Evolutionary conservation across 2,113 vertebrate genomes (phyloP), one percentile per base, ranked within the genome.

Genomic region (Melanerpes formicivorus): DNA sequence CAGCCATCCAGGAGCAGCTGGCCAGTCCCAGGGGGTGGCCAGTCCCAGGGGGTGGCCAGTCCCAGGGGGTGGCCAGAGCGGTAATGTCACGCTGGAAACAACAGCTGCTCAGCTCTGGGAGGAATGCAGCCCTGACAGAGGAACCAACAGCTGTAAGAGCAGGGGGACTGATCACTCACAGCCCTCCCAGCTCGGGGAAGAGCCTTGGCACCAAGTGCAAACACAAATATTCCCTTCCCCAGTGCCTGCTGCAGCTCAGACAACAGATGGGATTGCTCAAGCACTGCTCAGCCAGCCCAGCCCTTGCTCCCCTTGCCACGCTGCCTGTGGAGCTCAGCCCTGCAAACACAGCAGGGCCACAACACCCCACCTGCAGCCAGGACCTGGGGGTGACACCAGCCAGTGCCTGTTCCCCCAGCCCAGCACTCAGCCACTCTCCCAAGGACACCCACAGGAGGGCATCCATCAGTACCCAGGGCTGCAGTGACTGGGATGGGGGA

Each of bases 251-350:
- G 78, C 32, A 18, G 85, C 93, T 90, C 94, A 79, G 89, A 95
- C 78, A 94, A 86, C 97, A 97, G 97, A 97, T 95, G 96, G 96
- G 91, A 96, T 37, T 92, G 91, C 95, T 97, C 89, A 96, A 70
- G 87, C 81, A 7, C 70, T 1, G 37, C 73, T 13, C 15, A 72
- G 56, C 5, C n/a, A 54, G 87, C 75, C 91, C 91, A 56, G 83
- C n/a, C 50, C 73, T 44, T 69, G 54, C 44, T 26, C 32, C 63
- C 50, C 92, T 27, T 40, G 85, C 87, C 84, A 59, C 1, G 4
- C 85, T 26, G 56, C 4, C 10, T 22, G 56, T 32, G 11, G 0
- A 40, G 25, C 17, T 64, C 63, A 11, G 10, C 32, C 75, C 73
- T 14, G 26, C 14, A 27, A 56, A 64, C 19, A 4, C 0, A 0